Percentiles rank a stretch among this genome's conserved stretches.
Evolutionary conservation across 2,113 vertebrate species (phyloP).

Genomic region (Cynocephalus volans): DNA sequence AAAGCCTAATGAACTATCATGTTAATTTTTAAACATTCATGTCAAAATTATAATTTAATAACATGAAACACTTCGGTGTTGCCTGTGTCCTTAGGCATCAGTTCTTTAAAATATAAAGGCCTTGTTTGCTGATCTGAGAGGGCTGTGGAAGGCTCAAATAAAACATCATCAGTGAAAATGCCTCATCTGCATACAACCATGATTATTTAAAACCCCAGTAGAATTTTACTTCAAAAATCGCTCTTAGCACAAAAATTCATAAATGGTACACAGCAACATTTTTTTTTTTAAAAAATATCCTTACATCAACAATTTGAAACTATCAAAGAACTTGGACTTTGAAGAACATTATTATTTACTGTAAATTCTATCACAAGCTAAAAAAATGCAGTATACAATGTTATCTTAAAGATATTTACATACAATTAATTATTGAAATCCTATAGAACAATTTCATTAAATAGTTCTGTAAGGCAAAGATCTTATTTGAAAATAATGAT

Average conservation of each 20-base stretch:
- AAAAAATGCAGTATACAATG: background rate
- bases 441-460: background rate
- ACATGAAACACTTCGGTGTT: background rate
- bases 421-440: constrained; percentile 44
- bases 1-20: background rate
- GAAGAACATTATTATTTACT: background rate
- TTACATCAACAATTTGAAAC: background rate
- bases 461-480: constrained; percentile 8
- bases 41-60: constrained; percentile 30
- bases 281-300: too few relatives aligned
- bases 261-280: background rate
- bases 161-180: background rate
- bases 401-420: constrained; percentile 6
- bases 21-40: constrained; percentile 1
- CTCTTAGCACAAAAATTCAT: background rate
- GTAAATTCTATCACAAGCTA: background rate
- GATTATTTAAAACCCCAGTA: background rate
- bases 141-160: background rate
- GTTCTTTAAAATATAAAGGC: background rate
- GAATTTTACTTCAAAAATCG: background rate
- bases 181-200: background rate
- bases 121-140: background rate
- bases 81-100: background rate
- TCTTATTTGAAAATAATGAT: constrained; percentile 46
- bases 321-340: background rate